These are phyloP conservation scores for Hafferia zeledoni DNA, from an alignment of 2,797 vertebrate genomes.

Conservation along the genomic window DNA sequence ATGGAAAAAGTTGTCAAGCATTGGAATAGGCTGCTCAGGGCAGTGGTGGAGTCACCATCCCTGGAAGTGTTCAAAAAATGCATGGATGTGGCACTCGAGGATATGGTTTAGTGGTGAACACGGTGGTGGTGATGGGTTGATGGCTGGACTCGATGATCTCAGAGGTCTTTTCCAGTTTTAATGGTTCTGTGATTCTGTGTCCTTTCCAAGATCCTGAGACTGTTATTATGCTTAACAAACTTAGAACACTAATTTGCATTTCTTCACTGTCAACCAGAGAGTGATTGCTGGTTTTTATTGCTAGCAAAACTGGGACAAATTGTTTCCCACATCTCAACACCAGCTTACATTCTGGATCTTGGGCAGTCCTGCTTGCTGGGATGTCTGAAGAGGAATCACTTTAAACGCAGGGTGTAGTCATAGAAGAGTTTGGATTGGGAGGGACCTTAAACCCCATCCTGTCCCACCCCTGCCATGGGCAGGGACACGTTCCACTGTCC, in stretches of 20 bases:
- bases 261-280: neutral
- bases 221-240: neutral
- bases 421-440: neutral
- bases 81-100: neutral
- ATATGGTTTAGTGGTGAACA: neutral
- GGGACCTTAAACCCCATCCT: neutral
- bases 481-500: neutral
- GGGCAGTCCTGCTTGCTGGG: neutral
- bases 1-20: no score
- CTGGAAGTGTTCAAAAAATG: neutral
- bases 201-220: neutral
- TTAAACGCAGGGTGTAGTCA: neutral
- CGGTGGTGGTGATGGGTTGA: no score
- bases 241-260: neutral
- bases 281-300: neutral
- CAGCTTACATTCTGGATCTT: neutral
- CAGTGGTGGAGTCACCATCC: neutral
- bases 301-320: neutral
- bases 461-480: neutral
- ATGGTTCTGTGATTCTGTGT: neutral
- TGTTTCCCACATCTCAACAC: neutral
- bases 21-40: neutral
- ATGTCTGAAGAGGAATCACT: neutral
- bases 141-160: neutral
- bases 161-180: neutral